Evolutionary conservation across 2,797 vertebrate genomes (phyloP).

Genomic region (Sebastolobus alascanus): DNA sequence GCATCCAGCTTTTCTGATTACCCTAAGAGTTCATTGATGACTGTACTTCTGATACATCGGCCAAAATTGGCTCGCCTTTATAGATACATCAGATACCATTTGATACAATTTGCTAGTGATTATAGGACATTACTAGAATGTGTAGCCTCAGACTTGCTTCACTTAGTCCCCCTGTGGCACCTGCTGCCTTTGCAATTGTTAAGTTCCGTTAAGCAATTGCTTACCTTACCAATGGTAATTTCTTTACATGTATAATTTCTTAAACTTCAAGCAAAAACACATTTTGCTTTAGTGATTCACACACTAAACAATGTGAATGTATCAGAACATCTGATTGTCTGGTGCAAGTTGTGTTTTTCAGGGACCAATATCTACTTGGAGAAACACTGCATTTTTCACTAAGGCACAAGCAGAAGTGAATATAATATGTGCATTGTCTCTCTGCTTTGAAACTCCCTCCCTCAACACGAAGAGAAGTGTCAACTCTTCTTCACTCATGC

Average conservation of each 20-base stretch:
- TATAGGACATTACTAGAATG: too few species aligned
- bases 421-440: not conserved
- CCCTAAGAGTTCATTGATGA: constrained; percentile 33
- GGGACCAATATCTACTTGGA: not conserved
- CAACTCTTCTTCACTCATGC: not conserved
- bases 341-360: not conserved
- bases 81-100: not conserved
- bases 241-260: not conserved
- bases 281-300: not conserved
- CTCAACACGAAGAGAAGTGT: not conserved
- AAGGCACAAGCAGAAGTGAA: not conserved
- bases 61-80: constrained; percentile 14
- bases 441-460: not conserved
- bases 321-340: not conserved
- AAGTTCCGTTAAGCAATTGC: too few species aligned
- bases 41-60: not conserved
- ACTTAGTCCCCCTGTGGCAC: not conserved
- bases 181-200: not conserved
- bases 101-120: not conserved
- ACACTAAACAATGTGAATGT: not conserved
- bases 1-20: constrained; percentile 38
- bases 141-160: too few species aligned
- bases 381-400: not conserved
- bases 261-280: not conserved
- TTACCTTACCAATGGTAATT: too few species aligned